Conservation (phyloP, 1,140 invertebrate species). For the Plodia interpunctella region DNA sequence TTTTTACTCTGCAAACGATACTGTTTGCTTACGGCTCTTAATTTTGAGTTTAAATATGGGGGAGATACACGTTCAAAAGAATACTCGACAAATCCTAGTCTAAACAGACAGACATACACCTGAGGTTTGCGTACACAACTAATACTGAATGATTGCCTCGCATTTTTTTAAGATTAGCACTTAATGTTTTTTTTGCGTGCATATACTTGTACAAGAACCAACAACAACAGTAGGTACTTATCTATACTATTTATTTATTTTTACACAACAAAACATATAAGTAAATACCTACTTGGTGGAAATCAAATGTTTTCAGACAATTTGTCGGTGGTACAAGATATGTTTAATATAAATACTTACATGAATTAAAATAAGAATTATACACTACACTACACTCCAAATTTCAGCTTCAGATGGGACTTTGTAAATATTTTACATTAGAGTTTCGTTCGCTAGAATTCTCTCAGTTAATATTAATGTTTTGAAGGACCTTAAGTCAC, state of each 20-base stretch:
- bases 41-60: slow-evolving; percentile 71
- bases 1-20: slow-evolving; percentile 64
- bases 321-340: too few species aligned
- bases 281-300: too few species aligned
- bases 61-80: slow-evolving; percentile 65
- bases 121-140: slow-evolving; percentile 24
- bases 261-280: too few species aligned
- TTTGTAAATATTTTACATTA: neutral
- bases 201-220: too few species aligned
- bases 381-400: too few species aligned
- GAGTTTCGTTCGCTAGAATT: too few species aligned
- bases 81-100: slow-evolving; percentile 59
- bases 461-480: slow-evolving; percentile 33
- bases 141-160: slow-evolving; percentile 10
- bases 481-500: slow-evolving; percentile 45
- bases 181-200: neutral
- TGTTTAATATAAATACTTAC: too few species aligned
- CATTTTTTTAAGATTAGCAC: neutral
- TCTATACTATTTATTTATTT: too few species aligned
- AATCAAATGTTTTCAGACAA: too few species aligned
- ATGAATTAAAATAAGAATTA: too few species aligned
- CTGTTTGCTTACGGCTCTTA: slow-evolving; percentile 68
- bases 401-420: too few species aligned
- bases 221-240: too few species aligned
- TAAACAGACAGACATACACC: slow-evolving; percentile 44